Evolutionary conservation across 2,888 invertebrate species (phyloP).

Genomic region (Rhogogaster chlorosoma): DNA sequence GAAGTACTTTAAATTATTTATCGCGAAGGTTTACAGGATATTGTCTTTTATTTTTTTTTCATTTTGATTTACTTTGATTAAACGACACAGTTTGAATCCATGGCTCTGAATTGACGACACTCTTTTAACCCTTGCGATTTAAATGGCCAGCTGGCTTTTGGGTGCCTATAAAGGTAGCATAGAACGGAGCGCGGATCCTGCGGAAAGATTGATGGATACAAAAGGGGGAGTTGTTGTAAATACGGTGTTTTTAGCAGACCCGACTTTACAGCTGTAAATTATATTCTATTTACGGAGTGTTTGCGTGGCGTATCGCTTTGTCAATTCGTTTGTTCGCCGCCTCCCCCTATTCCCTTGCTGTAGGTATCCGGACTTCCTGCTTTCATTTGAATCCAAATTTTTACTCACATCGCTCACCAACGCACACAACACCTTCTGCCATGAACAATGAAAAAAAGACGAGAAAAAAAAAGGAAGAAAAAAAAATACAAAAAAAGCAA

Average conservation of each 20-base stretch:
- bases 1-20: not conserved
- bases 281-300: conserved; percentile 48
- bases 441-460: not conserved
- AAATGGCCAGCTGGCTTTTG: not conserved
- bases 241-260: conserved; percentile 46
- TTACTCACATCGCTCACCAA: not conserved
- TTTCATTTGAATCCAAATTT: conserved; percentile 46
- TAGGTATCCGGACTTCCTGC: conserved; percentile 24
- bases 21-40: not conserved
- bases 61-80: not conserved
- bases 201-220: conserved; percentile 37
- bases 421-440: not conserved
- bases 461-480: no score
- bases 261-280: conserved; percentile 13
- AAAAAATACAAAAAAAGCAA: not conserved
- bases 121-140: not conserved
- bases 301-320: conserved; percentile 35
- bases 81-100: conserved; percentile 3
- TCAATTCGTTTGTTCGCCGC: conserved; percentile 37
- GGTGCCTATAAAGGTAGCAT: no score
- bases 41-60: not conserved
- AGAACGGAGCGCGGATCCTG: not conserved
- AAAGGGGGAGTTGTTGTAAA: conserved; percentile 31
- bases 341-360: not conserved
- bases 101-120: not conserved